Evolutionary conservation across 2,797 vertebrate genomes (phyloP).

Genomic region (Agapornis canus): DNA sequence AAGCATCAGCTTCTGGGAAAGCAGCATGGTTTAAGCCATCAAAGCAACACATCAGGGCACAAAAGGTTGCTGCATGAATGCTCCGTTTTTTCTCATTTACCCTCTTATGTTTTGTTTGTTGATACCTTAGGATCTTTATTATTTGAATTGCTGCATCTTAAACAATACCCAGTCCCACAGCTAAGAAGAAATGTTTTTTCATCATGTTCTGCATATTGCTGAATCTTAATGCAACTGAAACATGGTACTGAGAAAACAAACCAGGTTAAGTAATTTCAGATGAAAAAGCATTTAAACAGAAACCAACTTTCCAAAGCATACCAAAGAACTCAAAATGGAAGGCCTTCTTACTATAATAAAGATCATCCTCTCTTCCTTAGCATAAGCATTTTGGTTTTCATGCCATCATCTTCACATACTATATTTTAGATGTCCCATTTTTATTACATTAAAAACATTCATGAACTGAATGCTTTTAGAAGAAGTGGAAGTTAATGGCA

Average conservation of each 20-base stretch:
- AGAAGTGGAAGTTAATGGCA: neutral
- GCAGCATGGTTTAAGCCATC: neutral
- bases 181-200: neutral
- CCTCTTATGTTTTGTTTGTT: neutral
- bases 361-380: neutral
- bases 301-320: neutral
- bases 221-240: neutral
- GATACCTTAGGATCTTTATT: neutral
- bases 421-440: neutral
- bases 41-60: neutral
- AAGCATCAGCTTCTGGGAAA: neutral
- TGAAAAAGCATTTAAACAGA: neutral
- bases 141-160: neutral
- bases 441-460: neutral
- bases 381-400: neutral
- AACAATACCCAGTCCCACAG: neutral
- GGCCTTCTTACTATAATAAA: neutral
- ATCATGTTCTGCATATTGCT: neutral
- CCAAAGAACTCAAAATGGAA: neutral
- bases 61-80: neutral
- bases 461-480: neutral
- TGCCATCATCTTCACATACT: neutral
- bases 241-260: neutral
- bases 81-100: neutral
- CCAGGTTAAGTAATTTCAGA: neutral